Evolutionary conservation across 2,797 vertebrate species (phyloP).

Genomic region (Urophycis tenuis): DNA sequence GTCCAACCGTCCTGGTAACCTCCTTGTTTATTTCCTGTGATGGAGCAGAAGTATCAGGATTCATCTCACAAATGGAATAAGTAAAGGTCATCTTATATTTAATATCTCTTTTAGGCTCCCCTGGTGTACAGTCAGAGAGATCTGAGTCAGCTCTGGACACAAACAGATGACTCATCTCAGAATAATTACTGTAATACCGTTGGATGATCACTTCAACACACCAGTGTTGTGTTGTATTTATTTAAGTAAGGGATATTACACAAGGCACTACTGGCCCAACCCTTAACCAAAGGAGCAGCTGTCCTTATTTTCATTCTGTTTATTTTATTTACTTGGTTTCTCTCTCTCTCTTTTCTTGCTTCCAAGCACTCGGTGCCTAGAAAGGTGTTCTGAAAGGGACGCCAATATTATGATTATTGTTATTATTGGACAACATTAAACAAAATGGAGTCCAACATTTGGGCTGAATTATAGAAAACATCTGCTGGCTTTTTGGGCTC

Average conservation of each 20-base stretch:
- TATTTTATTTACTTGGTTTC: not conserved
- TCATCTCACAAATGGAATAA: not conserved
- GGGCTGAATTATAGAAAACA: constrained; percentile 24
- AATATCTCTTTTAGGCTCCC: not conserved
- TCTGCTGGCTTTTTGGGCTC: constrained; percentile 26
- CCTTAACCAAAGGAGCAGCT: not conserved
- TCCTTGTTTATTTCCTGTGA: not conserved
- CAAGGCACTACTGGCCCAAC: not conserved
- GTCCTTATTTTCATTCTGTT: not conserved
- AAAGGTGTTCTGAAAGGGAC: not conserved
- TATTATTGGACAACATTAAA: not conserved
- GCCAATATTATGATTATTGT: not conserved
- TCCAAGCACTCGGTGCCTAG: not conserved
- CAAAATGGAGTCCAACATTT: constrained; percentile 1
- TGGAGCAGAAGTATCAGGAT: not conserved
- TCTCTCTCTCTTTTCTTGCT: not conserved
- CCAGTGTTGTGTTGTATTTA: not conserved
- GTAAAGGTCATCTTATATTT: not conserved
- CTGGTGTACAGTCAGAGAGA: not conserved
- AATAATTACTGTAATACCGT: not conserved
- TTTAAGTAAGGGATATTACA: not conserved
- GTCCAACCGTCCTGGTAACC: not conserved
- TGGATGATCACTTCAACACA: not conserved
- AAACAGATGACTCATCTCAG: not conserved
- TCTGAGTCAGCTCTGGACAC: not conserved